phyloP scores from a whole-genome alignment of 2,113 vertebrate genomes.

The Coryphaenoides rupestris region DNA sequence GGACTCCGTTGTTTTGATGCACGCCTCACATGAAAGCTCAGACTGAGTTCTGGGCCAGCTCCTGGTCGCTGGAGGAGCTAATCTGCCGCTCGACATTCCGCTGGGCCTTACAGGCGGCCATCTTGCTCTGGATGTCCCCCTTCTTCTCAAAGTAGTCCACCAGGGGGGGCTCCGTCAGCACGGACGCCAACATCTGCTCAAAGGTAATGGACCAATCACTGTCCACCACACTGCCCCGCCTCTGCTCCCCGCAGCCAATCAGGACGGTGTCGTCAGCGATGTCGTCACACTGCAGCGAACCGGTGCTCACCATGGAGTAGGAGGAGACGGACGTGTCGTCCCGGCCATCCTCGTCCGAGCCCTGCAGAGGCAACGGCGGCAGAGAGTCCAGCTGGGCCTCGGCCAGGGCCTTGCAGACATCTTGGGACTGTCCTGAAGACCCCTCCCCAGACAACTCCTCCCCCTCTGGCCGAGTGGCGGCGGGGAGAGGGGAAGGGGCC shows the following conservation, averaged over 20 bases:
- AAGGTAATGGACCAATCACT: slow-evolving; percentile 94
- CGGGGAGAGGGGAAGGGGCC: slow-evolving; percentile 5
- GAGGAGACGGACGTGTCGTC: slow-evolving; percentile 93
- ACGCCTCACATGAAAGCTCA: slow-evolving; percentile 43
- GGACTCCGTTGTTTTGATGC: not conserved
- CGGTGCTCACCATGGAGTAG: slow-evolving; percentile 87
- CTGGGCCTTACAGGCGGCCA: slow-evolving; percentile 76
- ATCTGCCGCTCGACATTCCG: slow-evolving; percentile 85
- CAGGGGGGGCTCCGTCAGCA: slow-evolving; percentile 88
- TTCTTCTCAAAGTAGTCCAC: slow-evolving; percentile 95
- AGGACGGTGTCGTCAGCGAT: slow-evolving; percentile 85
- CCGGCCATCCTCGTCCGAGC: slow-evolving; percentile 82
- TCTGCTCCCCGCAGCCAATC: slow-evolving; percentile 73
- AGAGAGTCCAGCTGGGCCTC: slow-evolving; percentile 65
- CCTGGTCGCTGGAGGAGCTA: slow-evolving; percentile 87
- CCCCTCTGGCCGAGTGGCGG: not conserved
- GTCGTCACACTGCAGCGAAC: slow-evolving; percentile 89
- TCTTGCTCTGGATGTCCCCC: slow-evolving; percentile 79
- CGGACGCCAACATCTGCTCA: slow-evolving; percentile 93
- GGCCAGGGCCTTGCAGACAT: slow-evolving; percentile 52
- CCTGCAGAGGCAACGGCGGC: slow-evolving; percentile 63
- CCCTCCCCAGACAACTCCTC: slow-evolving; percentile 40
- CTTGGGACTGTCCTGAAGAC: slow-evolving; percentile 34
- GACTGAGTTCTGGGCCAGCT: slow-evolving; percentile 73
- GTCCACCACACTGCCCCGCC: slow-evolving; percentile 77